Evolutionary conservation across 2,888 invertebrate genomes (phyloP).

Genomic region (Chironomus tentans): DNA sequence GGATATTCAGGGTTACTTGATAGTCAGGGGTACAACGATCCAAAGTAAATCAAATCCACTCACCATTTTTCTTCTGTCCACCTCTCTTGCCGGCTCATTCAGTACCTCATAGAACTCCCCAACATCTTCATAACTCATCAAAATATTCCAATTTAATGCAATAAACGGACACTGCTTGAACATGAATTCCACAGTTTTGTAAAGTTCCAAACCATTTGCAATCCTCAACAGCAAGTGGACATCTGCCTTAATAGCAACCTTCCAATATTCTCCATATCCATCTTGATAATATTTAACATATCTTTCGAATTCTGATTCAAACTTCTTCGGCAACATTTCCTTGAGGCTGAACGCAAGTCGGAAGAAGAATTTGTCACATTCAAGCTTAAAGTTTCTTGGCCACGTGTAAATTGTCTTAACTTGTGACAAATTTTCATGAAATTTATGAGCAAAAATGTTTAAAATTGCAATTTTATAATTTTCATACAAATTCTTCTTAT

Average conservation of each 20-base stretch:
- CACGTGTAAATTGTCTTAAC: neutral
- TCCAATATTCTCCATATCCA: neutral
- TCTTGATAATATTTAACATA: neutral
- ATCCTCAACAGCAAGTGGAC: neutral
- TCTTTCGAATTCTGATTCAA: neutral
- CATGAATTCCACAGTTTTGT: neutral
- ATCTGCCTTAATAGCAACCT: neutral
- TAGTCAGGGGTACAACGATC: too few species aligned
- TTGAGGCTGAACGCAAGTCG: neutral
- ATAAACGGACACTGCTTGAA: neutral
- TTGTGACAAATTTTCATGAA: neutral
- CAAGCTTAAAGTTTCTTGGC: neutral
- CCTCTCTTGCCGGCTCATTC: neutral
- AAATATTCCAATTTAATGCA: neutral
- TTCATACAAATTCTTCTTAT: neutral
- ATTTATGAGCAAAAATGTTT: neutral
- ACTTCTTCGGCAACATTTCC: neutral
- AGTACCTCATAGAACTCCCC: neutral
- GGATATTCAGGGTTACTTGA: too few species aligned
- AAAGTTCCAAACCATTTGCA: neutral
- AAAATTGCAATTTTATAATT: neutral
- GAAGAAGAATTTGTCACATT: neutral
- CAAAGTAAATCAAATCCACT: too few species aligned
- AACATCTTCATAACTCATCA: neutral
- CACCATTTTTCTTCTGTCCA: neutral